Conservation (phyloP, 2,797 vertebrate genomes). For the Anisognathus igniventris region DNA sequence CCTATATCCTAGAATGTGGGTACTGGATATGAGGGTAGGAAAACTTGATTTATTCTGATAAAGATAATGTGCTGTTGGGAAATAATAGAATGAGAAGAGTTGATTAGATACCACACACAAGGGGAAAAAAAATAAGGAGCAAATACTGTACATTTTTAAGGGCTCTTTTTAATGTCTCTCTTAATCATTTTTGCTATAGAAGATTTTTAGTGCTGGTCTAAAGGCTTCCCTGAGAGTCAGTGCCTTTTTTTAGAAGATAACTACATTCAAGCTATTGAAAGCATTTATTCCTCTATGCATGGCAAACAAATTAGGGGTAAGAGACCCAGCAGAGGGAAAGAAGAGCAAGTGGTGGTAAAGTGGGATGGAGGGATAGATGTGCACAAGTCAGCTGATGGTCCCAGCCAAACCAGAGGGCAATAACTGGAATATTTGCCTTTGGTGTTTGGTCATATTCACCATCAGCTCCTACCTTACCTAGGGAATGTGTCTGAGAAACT, state of each 20-base stretch:
- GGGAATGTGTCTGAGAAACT: slow-evolving; percentile 32
- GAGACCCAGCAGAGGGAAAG: background rate
- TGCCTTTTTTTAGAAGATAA: background rate
- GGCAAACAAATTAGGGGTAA: background rate
- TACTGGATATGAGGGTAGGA: background rate
- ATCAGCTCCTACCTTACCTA: background rate
- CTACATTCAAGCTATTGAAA: background rate
- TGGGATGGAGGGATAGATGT: background rate
- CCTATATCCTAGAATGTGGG: background rate
- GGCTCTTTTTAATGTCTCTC: background rate
- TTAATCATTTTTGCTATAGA: background rate
- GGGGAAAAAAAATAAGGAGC: fast-evolving
- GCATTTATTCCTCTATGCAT: background rate
- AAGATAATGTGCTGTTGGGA: background rate
- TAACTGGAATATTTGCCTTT: background rate
- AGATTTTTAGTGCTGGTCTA: background rate
- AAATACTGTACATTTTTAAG: background rate
- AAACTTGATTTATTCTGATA: background rate
- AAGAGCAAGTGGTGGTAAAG: background rate
- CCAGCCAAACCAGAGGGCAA: background rate
- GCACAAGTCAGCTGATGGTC: background rate
- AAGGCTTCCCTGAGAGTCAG: background rate
- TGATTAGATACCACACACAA: background rate
- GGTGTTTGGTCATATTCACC: background rate
- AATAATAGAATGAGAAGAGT: background rate